Base-by-base conservation (phyloP, 2,888 invertebrate species). In the Pristionchus arcanus region DNA sequence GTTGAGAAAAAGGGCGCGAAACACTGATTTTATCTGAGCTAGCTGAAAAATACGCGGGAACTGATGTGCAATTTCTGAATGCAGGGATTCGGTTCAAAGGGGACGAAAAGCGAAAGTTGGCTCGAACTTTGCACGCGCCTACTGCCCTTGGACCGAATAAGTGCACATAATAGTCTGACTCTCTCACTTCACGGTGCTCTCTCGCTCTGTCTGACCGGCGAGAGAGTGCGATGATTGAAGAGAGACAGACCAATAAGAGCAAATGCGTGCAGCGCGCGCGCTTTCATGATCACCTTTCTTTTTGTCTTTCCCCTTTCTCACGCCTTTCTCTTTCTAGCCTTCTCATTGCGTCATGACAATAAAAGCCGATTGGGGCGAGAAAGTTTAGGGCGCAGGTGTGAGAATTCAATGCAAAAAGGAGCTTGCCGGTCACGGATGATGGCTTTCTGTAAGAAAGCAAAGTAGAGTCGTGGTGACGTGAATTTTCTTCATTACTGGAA, bases 261-360 rank as follows among this genome's bases (percentile, higher is more conserved):
- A 49, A 49, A 49, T 49, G 7, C 63, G 63, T 63, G 63, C 55
- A 21, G 11, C 34, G 21, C 74, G 74, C 74, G 74, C 37, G 25
- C 37, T 37, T 74, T 74, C 74, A 34, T 74, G 68, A 71, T 37
- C 84, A 55, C 28, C 21, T 25, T 25, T 37, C 84, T n/a, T 53
- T 84, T 84, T 53, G 84, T 84, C n/a, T 31, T 77, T 77, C 34
- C 28, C 13, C 77, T 34, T 31, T 68, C 53, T 63, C 63, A 59
- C 86, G 19, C 86, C 86, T 63, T 59, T 66, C 86, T 86, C 86
- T 63, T 37, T 55, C 86, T 86, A 42, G 42, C 86, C 42, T 34
- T 34, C 74, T 21, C 74, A 74, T 25, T 37, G 37, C 74, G 74
- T 74, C 74, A 74, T 83, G 21, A 55, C 49, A 53, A 83, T 25